Base-by-base conservation (phyloP, 2,888 invertebrate species). In the Dichetophora obliterata region DNA sequence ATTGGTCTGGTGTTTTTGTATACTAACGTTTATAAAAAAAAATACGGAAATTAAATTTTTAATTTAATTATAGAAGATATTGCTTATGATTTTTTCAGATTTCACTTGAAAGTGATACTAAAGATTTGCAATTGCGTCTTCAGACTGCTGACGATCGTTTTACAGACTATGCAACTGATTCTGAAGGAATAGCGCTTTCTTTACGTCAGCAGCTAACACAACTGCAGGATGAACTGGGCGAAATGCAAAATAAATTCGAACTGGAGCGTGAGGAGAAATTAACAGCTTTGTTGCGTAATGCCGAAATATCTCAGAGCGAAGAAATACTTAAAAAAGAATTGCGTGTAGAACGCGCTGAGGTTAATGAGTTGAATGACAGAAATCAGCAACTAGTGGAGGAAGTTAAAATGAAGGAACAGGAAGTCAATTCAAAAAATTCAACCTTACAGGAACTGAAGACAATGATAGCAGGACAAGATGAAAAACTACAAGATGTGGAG, bases 221-320 rank as follows among this genome's bases (percentile, higher is more conserved):
- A 59, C 79, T 87, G n/a, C 87, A 89, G 76, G 83, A 87, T 9
- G 84, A 86, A 77, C 76, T 88, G 54, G 81, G 79, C 5, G 85
- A 86, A 2, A 77, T 83, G 1, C 84, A 85, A 75, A 80, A 81
- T 27, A 80, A 82, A 54, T 81, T 89, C 65, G 89, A 89, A 80
- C 76, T 79, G 81, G 95, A 95, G 82, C 92, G 92, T 68, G 91
- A 93, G 9, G 95, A 95, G 81, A 95, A 95, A 84, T 93, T 95
- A 85, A 92, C 93, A 3, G 93, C 93, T 0, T 87, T 95, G 70
- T 86, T 96, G 75, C 91, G 95, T 68, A 96, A 95, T 87, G 95
- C 95, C 2, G 94, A 95, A 89, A 93, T 95, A 83, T 95, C 95
- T 0, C 95, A 95, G 86, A 93, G 93, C 80, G 92, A 94, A 83